Percentiles rank a stretch among this genome's conserved stretches.
Evolutionary conservation across 2,113 vertebrate genomes (phyloP).

Genomic region (Phoxinus phoxinus): DNA sequence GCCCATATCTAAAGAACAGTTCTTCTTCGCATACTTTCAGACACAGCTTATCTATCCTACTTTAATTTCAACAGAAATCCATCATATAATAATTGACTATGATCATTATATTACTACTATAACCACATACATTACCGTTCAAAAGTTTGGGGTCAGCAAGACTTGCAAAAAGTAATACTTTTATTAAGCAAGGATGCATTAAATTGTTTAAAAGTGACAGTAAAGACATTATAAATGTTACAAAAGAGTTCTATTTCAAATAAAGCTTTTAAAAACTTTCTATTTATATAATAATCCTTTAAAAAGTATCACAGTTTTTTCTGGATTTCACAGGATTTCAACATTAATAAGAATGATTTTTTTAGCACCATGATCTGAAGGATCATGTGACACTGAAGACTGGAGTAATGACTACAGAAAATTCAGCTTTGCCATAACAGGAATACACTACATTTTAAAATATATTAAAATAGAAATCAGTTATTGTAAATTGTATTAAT

Average conservation of each 20-base stretch:
- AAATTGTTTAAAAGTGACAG: background rate
- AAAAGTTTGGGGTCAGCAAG: background rate
- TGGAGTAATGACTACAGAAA: too few species aligned
- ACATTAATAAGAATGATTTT: too few species aligned
- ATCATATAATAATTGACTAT: background rate
- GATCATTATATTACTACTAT: background rate
- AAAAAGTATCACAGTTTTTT: background rate
- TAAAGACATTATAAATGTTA: background rate
- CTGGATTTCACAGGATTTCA: background rate
- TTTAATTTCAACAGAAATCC: background rate
- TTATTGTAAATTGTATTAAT: background rate
- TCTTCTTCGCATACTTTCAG: background rate
- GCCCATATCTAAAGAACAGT: background rate
- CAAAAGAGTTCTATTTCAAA: background rate
- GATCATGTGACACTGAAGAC: too few species aligned
- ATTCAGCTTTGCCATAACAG: too few species aligned
- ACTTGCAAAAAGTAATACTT: background rate
- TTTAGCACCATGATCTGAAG: too few species aligned
- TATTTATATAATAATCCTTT: background rate
- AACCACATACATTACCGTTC: background rate
- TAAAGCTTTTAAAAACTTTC: background rate
- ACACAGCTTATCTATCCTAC: background rate
- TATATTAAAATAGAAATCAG: background rate
- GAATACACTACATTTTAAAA: too few species aligned
- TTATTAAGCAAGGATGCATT: background rate